phyloP scores from a whole-genome alignment of 2,113 vertebrate genomes.

The Forbesichthys papilliferus region DNA sequence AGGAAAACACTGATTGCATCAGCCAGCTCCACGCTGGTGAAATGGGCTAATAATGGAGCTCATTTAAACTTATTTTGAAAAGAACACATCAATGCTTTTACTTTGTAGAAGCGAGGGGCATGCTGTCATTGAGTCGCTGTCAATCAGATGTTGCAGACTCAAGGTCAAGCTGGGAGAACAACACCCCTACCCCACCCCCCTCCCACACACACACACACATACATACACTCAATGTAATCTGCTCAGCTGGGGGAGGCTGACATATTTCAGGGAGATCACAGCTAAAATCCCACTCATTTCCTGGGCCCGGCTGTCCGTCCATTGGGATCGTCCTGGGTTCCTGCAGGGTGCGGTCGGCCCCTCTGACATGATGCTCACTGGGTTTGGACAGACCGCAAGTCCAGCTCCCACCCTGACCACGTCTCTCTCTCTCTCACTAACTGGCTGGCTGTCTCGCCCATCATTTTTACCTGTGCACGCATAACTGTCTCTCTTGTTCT shows the following conservation, averaged over 20 bases:
- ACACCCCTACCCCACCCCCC: neutral
- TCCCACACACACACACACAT: too few species aligned
- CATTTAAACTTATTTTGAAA: neutral
- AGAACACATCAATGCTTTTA: neutral
- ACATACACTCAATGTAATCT: neutral
- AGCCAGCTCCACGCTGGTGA: neutral
- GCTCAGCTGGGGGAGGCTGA: conserved; percentile 9
- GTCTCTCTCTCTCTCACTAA: conserved; percentile 48
- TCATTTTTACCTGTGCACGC: too few species aligned
- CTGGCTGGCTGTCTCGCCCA: neutral
- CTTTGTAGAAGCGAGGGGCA: neutral
- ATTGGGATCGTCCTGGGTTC: neutral
- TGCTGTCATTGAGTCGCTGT: neutral
- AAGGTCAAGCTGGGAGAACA: conserved; percentile 1
- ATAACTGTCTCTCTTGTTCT: conserved; percentile 14
- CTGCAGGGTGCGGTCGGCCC: conserved; percentile 41
- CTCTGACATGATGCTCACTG: conserved; percentile 38
- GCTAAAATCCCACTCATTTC: conserved; percentile 33
- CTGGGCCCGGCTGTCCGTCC: conserved; percentile 30
- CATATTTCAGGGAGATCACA: conserved; percentile 49
- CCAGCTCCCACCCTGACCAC: conserved; percentile 43
- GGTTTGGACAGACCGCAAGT: conserved; percentile 33
- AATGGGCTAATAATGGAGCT: too few species aligned
- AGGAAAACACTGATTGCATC: neutral
- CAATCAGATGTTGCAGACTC: neutral